Percentiles rank a stretch among this genome's conserved stretches.
phyloP scores from a whole-genome alignment of 2,888 invertebrate species.

The Xestia sexstrigata region DNA sequence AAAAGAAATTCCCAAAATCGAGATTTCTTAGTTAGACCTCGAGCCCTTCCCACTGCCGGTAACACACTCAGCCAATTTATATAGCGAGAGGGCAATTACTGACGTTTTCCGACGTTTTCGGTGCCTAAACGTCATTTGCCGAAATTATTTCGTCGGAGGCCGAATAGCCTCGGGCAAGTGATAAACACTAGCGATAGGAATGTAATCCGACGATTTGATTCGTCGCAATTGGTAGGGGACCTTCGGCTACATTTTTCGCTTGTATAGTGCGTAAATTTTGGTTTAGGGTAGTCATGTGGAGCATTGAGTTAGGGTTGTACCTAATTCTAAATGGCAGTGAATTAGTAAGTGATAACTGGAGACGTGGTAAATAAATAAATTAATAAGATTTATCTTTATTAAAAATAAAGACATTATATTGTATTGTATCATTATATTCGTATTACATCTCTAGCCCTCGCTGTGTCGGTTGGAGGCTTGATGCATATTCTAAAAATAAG shows the following conservation, averaged over 20 bases:
- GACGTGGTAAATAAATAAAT: neutral
- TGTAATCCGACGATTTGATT: conserved; percentile 64
- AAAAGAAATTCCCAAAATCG: conserved; percentile 47
- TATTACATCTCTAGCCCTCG: neutral
- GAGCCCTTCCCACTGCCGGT: conserved; percentile 81
- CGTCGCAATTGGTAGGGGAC: conserved; percentile 62
- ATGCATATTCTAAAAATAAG: neutral
- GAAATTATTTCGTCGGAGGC: conserved; percentile 82
- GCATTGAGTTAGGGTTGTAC: conserved; percentile 22
- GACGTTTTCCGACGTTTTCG: conserved; percentile 83
- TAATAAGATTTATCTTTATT: conserved; percentile 15
- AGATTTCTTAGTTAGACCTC: conserved; percentile 70
- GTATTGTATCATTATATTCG: too few species aligned
- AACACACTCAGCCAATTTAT: conserved; percentile 88
- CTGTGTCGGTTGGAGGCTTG: neutral
- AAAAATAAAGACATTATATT: too few species aligned
- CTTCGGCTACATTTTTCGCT: conserved; percentile 35
- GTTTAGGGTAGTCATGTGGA: conserved; percentile 13
- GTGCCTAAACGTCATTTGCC: conserved; percentile 84
- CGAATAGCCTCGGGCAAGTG: conserved; percentile 76
- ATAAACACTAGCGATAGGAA: conserved; percentile 67
- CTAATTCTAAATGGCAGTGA: conserved; percentile 16
- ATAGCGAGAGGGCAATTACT: conserved; percentile 86
- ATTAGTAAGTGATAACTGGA: conserved; percentile 41
- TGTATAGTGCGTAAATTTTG: conserved; percentile 35